Conservation (phyloP, 2,113 vertebrate genomes). For the Nannospalax galili region DNA sequence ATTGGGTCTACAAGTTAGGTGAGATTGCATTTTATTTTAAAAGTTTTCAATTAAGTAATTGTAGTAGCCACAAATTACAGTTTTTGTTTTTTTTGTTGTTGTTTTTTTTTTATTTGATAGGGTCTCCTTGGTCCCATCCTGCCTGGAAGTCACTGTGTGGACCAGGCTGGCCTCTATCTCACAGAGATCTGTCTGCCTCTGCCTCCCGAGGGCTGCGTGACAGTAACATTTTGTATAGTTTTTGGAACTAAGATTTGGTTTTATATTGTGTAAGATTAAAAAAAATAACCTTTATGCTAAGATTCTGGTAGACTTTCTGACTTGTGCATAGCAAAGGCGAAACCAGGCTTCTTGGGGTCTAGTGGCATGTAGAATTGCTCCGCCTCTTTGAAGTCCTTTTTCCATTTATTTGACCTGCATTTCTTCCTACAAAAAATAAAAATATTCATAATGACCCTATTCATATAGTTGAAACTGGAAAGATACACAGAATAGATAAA, state of each 20-base stretch:
- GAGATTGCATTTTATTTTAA: background rate
- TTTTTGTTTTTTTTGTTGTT: background rate
- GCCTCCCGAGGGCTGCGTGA: too few relatives aligned
- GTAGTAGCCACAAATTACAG: background rate
- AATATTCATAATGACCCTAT: background rate
- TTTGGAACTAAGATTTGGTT: slow-evolving; percentile 4
- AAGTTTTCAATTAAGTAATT: slow-evolving; percentile 6
- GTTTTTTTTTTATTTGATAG: too few relatives aligned
- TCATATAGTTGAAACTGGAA: background rate
- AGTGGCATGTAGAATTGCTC: background rate
- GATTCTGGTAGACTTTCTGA: background rate
- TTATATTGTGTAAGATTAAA: background rate
- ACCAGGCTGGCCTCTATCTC: too few relatives aligned
- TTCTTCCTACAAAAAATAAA: slow-evolving; percentile 10
- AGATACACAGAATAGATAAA: background rate
- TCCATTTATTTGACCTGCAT: background rate
- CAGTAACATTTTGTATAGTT: background rate
- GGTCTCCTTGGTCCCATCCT: too few relatives aligned
- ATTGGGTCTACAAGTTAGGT: background rate
- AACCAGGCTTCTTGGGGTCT: background rate
- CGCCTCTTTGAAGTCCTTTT: slow-evolving; percentile 39
- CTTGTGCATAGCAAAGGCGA: background rate
- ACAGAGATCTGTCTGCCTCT: too few relatives aligned
- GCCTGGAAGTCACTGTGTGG: too few relatives aligned
- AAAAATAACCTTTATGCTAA: background rate